These are phyloP conservation scores for Anthopleura sola DNA, from an alignment of 64 coral and sea anemone genomes.

Conservation along the genomic window DNA sequence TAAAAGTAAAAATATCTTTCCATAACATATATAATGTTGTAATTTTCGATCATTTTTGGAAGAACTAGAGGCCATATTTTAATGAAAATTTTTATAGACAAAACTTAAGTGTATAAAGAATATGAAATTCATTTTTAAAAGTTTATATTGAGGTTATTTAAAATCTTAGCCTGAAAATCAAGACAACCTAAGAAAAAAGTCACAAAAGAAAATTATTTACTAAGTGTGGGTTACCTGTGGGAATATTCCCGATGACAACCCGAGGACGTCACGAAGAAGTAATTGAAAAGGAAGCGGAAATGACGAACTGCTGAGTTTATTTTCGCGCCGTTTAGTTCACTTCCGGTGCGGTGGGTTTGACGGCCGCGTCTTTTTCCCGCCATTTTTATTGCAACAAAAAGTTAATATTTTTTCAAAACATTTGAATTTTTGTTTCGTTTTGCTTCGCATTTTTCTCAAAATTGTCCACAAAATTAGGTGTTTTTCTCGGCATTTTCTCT, in stretches of 20 bases:
- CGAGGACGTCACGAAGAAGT: background rate
- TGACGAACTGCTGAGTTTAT: background rate
- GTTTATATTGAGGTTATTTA: too few species aligned
- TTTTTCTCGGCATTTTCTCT: background rate
- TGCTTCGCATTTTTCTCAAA: background rate
- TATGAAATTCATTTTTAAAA: too few species aligned
- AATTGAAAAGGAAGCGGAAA: background rate
- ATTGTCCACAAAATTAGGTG: background rate
- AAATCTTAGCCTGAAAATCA: background rate
- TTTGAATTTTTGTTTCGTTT: background rate
- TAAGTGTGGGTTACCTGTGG: background rate
- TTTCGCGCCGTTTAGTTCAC: background rate
- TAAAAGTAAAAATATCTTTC: too few species aligned
- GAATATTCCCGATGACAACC: background rate
- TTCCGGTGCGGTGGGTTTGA: background rate
- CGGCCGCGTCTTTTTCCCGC: slow-evolving; percentile 12
- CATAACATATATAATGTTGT: too few species aligned
- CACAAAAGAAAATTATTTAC: background rate
- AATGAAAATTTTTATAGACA: too few species aligned
- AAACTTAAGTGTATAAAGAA: too few species aligned
- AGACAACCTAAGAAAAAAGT: background rate
- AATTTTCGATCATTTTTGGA: too few species aligned
- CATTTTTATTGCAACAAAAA: slow-evolving; percentile 4
- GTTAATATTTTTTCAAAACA: background rate
- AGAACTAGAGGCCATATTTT: too few species aligned